These are phyloP conservation scores for Proteles cristata DNA, from an alignment of 2,113 vertebrate genomes.

Conservation along the genomic window DNA sequence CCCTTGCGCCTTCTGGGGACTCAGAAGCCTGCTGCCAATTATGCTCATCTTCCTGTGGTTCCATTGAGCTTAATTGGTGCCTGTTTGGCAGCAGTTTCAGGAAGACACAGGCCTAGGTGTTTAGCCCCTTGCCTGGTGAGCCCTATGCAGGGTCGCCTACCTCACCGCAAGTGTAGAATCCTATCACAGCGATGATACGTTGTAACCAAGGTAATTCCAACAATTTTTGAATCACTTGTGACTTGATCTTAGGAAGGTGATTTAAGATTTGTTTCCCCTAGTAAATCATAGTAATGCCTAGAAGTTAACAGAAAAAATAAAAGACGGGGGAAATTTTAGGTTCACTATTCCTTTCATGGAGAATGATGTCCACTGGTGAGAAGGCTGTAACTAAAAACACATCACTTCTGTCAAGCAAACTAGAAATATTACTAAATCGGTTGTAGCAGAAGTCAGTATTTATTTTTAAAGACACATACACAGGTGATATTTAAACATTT, in stretches of 20 bases:
- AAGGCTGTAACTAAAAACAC: neutral
- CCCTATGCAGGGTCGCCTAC: neutral
- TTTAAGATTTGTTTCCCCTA: neutral
- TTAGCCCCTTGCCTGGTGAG: neutral
- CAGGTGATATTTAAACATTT: neutral
- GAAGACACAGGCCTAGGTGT: neutral
- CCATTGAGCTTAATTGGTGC: neutral
- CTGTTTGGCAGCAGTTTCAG: slow-evolving; percentile 42
- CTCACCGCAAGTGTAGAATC: neutral
- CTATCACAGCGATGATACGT: neutral
- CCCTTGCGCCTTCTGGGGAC: neutral
- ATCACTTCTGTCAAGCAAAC: neutral
- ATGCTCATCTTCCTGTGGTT: slow-evolving; percentile 29
- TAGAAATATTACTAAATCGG: neutral
- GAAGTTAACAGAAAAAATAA: neutral
- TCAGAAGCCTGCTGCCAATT: neutral
- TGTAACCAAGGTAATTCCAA: neutral
- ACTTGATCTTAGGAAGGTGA: neutral
- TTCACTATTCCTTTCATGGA: neutral
- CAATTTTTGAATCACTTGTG: neutral
- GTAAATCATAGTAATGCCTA: neutral
- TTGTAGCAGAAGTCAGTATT: neutral
- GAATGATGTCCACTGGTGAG: neutral
- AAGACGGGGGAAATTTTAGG: neutral
- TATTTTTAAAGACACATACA: neutral